Percentiles rank a stretch among this genome's conserved stretches.
Conservation (phyloP, 92 coral and sea anemone species). For the Epizoanthus illoricatus region DNA sequence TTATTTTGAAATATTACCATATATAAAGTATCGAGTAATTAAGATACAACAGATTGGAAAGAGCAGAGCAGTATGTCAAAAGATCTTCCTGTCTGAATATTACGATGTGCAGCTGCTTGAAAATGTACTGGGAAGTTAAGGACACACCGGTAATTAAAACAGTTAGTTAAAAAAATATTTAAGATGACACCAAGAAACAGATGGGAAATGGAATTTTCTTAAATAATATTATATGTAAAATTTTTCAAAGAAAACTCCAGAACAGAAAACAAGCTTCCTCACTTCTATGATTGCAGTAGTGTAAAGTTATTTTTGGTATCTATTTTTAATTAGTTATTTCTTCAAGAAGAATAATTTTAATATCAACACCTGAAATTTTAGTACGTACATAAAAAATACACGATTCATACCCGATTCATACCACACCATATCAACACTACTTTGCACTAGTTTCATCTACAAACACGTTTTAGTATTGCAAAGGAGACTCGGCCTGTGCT, state of each 20-base stretch:
- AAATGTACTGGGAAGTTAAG: too few species aligned
- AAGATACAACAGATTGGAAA: too few species aligned
- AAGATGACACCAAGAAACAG: background rate
- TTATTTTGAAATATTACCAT: too few species aligned
- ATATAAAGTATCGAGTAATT: too few species aligned
- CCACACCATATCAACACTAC: too few species aligned
- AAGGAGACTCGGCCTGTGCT: too few species aligned
- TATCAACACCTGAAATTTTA: background rate
- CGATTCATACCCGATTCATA: background rate
- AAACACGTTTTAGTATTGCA: too few species aligned
- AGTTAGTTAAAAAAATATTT: constrained; percentile 2
- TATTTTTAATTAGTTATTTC: constrained; percentile 58
- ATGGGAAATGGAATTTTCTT: constrained; percentile 17
- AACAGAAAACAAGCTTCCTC: background rate
- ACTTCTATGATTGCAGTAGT: background rate
- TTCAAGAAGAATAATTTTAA: constrained; percentile 39
- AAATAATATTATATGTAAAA: background rate
- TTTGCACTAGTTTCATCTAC: too few species aligned
- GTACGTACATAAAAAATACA: background rate
- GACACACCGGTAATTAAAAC: too few species aligned
- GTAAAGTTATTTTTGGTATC: constrained; percentile 66
- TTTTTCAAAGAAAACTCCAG: background rate
- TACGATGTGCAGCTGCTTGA: too few species aligned
- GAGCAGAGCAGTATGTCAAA: too few species aligned
- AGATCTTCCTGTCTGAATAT: too few species aligned